These are phyloP conservation scores for mouse (Mus musculus) DNA, from an alignment of 2,113 vertebrate species.

Conservation along the genomic window GRCm39 chr13:35975501-35976000, in stretches of 20 bases:
- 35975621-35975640: conserved; percentile 32
- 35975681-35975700: neutral
- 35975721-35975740: neutral
- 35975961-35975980: neutral
- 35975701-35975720: neutral
- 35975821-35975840: neutral
- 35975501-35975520: conserved; percentile 75
- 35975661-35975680: neutral
- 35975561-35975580: conserved; percentile 70
- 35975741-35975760: neutral
- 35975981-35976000: neutral
- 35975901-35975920: neutral
- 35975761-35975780: neutral
- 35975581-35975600: conserved; percentile 75
- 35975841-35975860: neutral
- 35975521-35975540: conserved; percentile 77
- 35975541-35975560: conserved; percentile 76
- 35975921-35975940: neutral
- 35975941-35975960: conserved; percentile 11
- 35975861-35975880: neutral
- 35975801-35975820: neutral
- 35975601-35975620: conserved; percentile 70
- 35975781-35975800: neutral
- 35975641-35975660: neutral
- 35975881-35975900: neutral